A percentile compares a stretch with the other conserved stretches of the same genome.
These are phyloP conservation scores for Xestia ashworthii DNA, from an alignment of 2,888 invertebrate genomes.

Conservation along the genomic window DNA sequence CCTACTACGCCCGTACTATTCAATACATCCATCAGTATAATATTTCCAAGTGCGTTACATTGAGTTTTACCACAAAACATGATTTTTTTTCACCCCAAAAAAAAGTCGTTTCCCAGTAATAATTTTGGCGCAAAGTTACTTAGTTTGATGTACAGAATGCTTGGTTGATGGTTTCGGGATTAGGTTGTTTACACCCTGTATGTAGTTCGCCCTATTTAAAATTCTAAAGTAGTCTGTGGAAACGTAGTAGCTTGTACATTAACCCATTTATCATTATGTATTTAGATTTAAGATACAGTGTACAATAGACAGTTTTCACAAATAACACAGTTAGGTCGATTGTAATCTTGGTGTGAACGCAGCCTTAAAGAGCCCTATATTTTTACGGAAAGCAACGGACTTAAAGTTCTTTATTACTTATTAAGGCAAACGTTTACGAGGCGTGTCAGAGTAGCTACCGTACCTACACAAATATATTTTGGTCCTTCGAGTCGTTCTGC, in stretches of 20 bases:
- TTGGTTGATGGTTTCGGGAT: no score
- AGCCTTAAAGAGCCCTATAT: background rate
- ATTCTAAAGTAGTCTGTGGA: background rate
- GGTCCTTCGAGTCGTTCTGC: conserved; percentile 21
- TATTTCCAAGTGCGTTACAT: no score
- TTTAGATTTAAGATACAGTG: background rate
- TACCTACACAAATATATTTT: conserved; percentile 36
- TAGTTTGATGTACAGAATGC: no score
- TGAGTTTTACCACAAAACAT: no score
- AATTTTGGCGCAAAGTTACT: no score
- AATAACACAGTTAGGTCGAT: background rate
- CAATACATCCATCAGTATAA: no score
- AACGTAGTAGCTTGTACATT: background rate
- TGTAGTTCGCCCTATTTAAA: background rate
- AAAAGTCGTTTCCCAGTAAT: no score
- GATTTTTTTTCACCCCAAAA: no score
- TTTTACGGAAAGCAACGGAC: conserved; percentile 13
- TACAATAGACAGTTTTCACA: background rate
- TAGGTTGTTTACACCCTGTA: background rate
- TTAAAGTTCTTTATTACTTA: conserved; percentile 30
- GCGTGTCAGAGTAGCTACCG: conserved; percentile 18
- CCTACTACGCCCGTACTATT: no score
- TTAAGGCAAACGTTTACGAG: conserved; percentile 26
- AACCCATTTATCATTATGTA: background rate
- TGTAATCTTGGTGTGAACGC: background rate